Base-by-base conservation (phyloP, 2,113 vertebrate genomes). In the Dromas ardeola region DNA sequence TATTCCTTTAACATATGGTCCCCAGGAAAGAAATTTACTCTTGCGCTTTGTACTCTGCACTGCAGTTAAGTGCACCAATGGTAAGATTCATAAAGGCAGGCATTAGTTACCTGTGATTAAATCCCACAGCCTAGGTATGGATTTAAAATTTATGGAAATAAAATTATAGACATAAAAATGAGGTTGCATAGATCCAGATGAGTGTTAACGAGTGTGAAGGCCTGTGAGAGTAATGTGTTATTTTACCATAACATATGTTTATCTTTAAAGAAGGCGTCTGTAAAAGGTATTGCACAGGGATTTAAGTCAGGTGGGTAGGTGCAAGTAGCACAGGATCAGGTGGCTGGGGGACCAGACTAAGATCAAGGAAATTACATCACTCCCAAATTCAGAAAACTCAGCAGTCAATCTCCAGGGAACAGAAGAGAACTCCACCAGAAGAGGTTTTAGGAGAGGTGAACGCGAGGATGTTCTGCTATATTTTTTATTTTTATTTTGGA, bases 241-340 rank as follows among this genome's bases (percentile, higher is more conserved):
- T 94, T 97, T 98, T 96, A 93, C 85, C 95, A 79, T 92, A 97
- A 88, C 97, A 97, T 88, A 82, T 97, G 94, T 96, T 98, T 98
- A 93, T 90, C 89, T 97, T 98, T 97, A 94, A 97, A 95, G 95
- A 84, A 86, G 78, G 92, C 0, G 3, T 86, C 95, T 95, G 94
- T 95, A 92, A 85, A 95, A 95, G 93, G 97, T 97, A 96, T 81
- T 7, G 63, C 85, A 86, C 77, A 72, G 56, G 70, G 88, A 91
- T 92, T 71, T 74, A 92, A 82, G 58, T 86, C 92, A 79, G 40
- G 45, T 85, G 91, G 91, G 71, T 63, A 96, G 77, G 88, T 97
- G 97, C 91, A 93, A 98, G 97, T 77, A 95, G 87, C 36, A 2
- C 40, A 85, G 90, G 81, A 98, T 97, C 97, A 82, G 32, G 76